Conservation (phyloP, 2,888 invertebrate species). For the Xylota sylvarum region DNA sequence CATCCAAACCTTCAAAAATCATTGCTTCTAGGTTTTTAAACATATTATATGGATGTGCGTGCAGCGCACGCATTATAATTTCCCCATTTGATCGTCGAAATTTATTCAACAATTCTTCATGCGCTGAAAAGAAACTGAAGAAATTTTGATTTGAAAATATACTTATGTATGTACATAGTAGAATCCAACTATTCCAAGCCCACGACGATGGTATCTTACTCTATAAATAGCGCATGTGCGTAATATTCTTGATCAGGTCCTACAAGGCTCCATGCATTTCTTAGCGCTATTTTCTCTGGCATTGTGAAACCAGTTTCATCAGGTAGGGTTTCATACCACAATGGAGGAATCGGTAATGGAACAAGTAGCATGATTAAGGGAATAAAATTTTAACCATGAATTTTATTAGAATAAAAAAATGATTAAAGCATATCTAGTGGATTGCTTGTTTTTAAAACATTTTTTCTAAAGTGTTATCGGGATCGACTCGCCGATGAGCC, state of each 20-base stretch:
- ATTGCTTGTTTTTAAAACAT: not conserved
- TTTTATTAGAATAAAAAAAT: not conserved
- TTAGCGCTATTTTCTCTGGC: conserved; percentile 78
- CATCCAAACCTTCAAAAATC: conserved; percentile 79
- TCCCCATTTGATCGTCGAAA: conserved; percentile 77
- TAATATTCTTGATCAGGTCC: conserved; percentile 65
- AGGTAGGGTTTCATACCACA: conserved; percentile 65
- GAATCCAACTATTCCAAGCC: too few relatives aligned
- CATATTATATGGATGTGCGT: conserved; percentile 78
- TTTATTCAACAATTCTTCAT: conserved; percentile 76
- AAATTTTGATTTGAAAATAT: not conserved
- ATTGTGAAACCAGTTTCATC: conserved; percentile 79
- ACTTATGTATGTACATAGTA: too few relatives aligned
- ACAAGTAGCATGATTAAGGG: conserved; percentile 17
- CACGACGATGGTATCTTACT: conserved; percentile 42
- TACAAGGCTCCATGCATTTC: conserved; percentile 79
- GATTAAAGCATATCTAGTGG: not conserved
- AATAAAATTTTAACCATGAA: not conserved
- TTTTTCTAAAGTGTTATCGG: too few relatives aligned
- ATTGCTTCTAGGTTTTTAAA: conserved; percentile 78
- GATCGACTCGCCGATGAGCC: too few relatives aligned
- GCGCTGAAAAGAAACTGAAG: conserved; percentile 79
- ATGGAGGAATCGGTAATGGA: conserved; percentile 81
- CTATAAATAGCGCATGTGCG: conserved; percentile 63
- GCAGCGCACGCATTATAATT: conserved; percentile 78